Evolutionary conservation across 1,140 invertebrate genomes (phyloP).

Genomic region (Eufriesea mexicana): DNA sequence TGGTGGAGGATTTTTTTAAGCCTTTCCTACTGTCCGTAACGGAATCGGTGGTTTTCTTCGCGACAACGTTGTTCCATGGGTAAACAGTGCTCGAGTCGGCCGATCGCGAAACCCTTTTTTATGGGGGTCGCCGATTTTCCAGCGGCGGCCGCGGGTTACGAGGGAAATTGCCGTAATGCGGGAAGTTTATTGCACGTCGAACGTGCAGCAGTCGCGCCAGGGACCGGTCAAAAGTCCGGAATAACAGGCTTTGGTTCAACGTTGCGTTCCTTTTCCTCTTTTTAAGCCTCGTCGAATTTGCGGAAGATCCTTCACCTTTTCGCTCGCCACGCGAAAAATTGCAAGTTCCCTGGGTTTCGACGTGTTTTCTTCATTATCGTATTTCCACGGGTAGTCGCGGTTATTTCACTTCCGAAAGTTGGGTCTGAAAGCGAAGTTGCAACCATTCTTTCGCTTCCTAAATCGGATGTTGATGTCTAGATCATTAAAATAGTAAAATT

Average conservation of each 20-base stretch:
- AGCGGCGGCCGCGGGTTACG: not conserved
- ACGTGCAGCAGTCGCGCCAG: no score
- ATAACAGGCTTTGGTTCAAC: constrained; percentile 7
- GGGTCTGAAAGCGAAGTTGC: no score
- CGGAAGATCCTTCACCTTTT: not conserved
- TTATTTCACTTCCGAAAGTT: no score
- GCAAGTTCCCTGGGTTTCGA: no score
- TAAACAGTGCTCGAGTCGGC: not conserved
- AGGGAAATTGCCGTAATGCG: constrained; percentile 43
- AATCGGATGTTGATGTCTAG: no score
- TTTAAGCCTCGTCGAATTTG: not conserved
- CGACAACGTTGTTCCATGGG: constrained; percentile 5
- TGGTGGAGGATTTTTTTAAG: constrained; percentile 43
- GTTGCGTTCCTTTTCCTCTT: not conserved
- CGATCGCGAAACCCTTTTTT: constrained; percentile 51
- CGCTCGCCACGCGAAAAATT: not conserved
- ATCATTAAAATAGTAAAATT: no score
- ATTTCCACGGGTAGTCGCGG: not conserved
- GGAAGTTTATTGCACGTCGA: constrained; percentile 45
- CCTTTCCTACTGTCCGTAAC: constrained; percentile 72
- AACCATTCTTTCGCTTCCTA: no score
- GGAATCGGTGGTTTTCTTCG: constrained; percentile 70
- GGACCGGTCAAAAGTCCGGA: constrained; percentile 3
- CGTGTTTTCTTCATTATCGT: not conserved
- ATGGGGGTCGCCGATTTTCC: constrained; percentile 26